Base-by-base conservation (phyloP, 2,113 vertebrate species). In the Coturnix japonica region DNA sequence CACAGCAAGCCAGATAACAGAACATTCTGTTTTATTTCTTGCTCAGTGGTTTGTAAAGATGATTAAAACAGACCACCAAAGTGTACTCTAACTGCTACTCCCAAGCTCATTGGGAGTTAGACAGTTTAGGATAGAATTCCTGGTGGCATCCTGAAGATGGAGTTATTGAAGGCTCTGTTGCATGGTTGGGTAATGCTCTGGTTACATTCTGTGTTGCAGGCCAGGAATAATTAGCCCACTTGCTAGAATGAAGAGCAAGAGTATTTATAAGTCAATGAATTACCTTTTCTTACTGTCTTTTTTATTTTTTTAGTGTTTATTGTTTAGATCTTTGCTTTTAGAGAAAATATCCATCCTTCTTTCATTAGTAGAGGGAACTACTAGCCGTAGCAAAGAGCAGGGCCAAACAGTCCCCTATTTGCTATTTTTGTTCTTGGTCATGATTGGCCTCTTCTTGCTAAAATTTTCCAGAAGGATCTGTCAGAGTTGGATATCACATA, bases 11-110 rank as follows among this genome's bases (percentile, higher is more conserved):
- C 63, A 43, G 84, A 59, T 85, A 94, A 94, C 87, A 74, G 94
- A 95, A 82, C 56, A 64, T 61, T 75, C 23, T 7, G 30, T 63
- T 80, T 90, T 82, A 79, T 88, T 93, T 93, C 49, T 93, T 89
- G 56, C 49, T 47, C 53, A 6, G 51, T 92, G 78, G 41, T 64
- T 59, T 81, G 64, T 76, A 85, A 84, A 85, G 28, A 66, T 82
- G 33, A 87, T 89, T 85, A 77, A 60, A 70, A 67, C 31, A 83
- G 54, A 80, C 51, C 30, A 39, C 75, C 43, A 41, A 54, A 85
- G 19, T 76, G 43, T 80, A 22, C 17, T 82, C 72, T 87, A 72
- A 82, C 83, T 87, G 74, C 57, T 93, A 20, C 39, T 86, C 10
- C 31, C 71, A 73, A 66, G 21, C 23, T 92, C 67, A 51, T 10